phyloP scores from a whole-genome alignment of 2,797 vertebrate genomes.

The Syngnathus rostellatus region DNA sequence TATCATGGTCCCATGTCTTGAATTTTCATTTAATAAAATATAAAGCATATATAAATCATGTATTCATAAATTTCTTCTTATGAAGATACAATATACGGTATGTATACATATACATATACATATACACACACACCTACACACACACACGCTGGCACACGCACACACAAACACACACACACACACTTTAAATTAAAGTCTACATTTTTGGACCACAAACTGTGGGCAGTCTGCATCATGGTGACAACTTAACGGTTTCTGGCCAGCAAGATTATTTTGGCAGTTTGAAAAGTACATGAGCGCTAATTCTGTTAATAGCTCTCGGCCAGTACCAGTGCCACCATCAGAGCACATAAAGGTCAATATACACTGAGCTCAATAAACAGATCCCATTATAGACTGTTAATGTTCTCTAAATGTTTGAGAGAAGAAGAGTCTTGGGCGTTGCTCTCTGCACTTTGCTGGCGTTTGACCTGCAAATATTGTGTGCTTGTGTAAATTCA shows the following conservation, averaged over 20 bases:
- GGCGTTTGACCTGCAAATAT: constrained; percentile 31
- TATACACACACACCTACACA: too few species aligned
- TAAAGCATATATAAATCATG: constrained; percentile 10
- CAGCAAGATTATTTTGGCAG: constrained; percentile 25
- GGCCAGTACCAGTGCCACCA: constrained; percentile 19
- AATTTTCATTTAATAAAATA: constrained; percentile 39
- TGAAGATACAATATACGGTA: too few species aligned
- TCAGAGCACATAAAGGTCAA: constrained; percentile 52
- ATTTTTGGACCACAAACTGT: background rate
- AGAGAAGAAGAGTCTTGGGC: constrained; percentile 38
- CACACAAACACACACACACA: too few species aligned
- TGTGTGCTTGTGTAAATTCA: constrained; percentile 22
- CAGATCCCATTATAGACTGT: constrained; percentile 66
- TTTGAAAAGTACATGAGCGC: constrained; percentile 43
- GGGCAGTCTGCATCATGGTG: background rate
- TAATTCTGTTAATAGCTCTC: constrained; percentile 50
- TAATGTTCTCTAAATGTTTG: constrained; percentile 51
- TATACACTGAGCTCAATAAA: constrained; percentile 49
- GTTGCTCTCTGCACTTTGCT: constrained; percentile 9
- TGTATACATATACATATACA: too few species aligned
- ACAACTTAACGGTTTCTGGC: constrained; percentile 34
- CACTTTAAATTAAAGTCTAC: too few species aligned
- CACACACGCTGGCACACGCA: too few species aligned
- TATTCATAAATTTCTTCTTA: background rate
- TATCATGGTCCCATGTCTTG: background rate